These are phyloP conservation scores for Xiphophorus hellerii DNA, from an alignment of 2,113 vertebrate genomes.

Conservation along the genomic window DNA sequence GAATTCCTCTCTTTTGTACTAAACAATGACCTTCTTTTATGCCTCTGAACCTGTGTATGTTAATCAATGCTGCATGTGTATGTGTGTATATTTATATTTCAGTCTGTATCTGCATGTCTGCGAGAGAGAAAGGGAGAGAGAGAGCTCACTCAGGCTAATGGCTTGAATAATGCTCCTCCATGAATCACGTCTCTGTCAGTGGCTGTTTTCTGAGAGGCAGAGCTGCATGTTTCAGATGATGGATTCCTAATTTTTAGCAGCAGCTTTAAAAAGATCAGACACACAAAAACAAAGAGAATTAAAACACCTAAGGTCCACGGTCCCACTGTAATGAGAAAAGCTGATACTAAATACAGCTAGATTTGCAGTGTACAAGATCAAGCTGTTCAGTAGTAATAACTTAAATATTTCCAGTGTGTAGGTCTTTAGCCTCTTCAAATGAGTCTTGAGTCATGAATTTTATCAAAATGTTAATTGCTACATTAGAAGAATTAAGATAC, in stretches of 20 bases:
- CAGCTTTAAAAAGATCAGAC: not conserved
- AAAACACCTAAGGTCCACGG: not conserved
- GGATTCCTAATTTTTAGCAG: slow-evolving; percentile 25
- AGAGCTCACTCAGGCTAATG: slow-evolving; percentile 20
- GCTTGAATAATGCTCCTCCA: slow-evolving; percentile 20
- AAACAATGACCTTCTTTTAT: not conserved
- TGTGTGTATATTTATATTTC: slow-evolving; percentile 1
- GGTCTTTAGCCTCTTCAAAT: too few species aligned
- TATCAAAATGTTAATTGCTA: too few species aligned
- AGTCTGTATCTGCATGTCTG: not conserved
- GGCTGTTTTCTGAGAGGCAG: slow-evolving; percentile 12
- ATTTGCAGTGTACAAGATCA: not conserved
- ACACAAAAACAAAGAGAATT: not conserved
- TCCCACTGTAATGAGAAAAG: not conserved
- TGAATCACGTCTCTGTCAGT: slow-evolving; percentile 33
- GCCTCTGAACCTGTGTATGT: not conserved
- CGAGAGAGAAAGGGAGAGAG: not conserved
- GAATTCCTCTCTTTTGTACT: slow-evolving; percentile 17
- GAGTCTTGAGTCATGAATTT: too few species aligned
- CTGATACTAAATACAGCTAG: not conserved
- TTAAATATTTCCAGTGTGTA: too few species aligned
- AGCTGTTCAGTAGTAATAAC: too few species aligned
- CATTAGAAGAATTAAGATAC: too few species aligned
- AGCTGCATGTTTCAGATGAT: slow-evolving; percentile 22
- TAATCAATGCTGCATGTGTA: slow-evolving; percentile 1